Conservation (phyloP, 2,113 vertebrate genomes). For the Tapirus terrestris region DNA sequence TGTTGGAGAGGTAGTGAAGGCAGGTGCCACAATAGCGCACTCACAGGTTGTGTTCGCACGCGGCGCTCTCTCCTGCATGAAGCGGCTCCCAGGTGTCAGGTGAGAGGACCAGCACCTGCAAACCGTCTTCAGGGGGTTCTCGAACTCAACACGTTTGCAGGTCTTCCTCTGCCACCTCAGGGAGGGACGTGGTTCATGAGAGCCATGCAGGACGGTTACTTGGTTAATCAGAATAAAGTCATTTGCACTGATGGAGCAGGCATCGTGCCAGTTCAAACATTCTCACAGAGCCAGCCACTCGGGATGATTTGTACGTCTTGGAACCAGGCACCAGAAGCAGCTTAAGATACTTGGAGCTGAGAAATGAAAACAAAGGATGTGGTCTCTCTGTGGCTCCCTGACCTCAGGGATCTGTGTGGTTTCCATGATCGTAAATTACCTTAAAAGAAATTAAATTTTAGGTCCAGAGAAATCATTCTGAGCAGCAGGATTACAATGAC, state of each 20-base stretch:
- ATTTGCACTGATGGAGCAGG: constrained; percentile 16
- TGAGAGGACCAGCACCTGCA: neutral
- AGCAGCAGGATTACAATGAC: neutral
- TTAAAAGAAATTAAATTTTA: constrained; percentile 37
- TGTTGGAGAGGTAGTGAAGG: neutral
- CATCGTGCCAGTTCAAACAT: constrained; percentile 34
- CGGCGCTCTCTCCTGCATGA: neutral
- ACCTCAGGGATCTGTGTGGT: constrained; percentile 68
- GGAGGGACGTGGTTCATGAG: neutral
- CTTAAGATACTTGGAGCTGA: constrained; percentile 69
- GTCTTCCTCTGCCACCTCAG: neutral
- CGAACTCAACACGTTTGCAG: neutral
- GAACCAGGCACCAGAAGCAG: constrained; percentile 51
- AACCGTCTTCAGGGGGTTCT: neutral
- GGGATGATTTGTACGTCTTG: constrained; percentile 64
- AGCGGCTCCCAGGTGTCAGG: neutral
- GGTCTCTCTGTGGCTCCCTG: constrained; percentile 67
- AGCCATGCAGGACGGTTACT: neutral
- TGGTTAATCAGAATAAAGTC: neutral
- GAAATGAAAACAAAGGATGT: constrained; percentile 78
- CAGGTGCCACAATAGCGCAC: neutral
- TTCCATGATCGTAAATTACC: constrained; percentile 69
- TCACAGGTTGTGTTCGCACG: neutral
- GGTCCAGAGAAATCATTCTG: neutral
- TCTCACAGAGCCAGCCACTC: constrained; percentile 39